Conservation (phyloP, 2,113 vertebrate genomes). For the Girardinichthys multiradiatus region DNA sequence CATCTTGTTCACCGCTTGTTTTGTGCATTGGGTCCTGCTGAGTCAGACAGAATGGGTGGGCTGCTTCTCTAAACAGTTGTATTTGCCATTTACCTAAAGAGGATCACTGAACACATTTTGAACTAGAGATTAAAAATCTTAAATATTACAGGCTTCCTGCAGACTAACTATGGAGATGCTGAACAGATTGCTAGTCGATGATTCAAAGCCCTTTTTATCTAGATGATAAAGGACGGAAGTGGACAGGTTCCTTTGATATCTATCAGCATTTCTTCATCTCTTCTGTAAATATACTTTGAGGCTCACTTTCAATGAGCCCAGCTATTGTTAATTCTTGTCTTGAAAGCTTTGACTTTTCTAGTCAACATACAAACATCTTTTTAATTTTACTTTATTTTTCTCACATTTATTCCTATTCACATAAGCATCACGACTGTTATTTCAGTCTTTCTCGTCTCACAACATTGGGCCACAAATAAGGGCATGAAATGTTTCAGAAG, state of each 20-base stretch:
- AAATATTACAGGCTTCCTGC: slow-evolving; percentile 13
- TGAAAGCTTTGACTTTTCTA: background rate
- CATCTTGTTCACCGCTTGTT: slow-evolving; percentile 41
- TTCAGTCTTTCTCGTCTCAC: background rate
- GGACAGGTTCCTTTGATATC: slow-evolving; percentile 31
- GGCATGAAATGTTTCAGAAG: background rate
- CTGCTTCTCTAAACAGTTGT: background rate
- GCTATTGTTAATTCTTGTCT: background rate
- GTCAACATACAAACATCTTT: background rate
- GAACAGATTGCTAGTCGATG: slow-evolving; percentile 1
- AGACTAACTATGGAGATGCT: slow-evolving; percentile 8
- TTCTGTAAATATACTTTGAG: slow-evolving; percentile 16
- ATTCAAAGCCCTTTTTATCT: slow-evolving; percentile 50
- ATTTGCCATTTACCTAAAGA: slow-evolving; percentile 26
- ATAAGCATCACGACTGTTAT: too few relatives aligned
- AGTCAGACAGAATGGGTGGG: slow-evolving; percentile 28
- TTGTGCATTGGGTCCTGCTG: slow-evolving; percentile 33
- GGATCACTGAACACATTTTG: background rate
- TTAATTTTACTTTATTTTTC: background rate
- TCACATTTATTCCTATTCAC: background rate
- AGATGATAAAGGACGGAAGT: slow-evolving; percentile 26
- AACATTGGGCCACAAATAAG: background rate
- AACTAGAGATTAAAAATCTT: background rate
- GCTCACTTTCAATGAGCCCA: background rate
- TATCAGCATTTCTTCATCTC: slow-evolving; percentile 3